Base-by-base conservation (phyloP, 2,888 invertebrate genomes). In the Periphyllus acericola region DNA sequence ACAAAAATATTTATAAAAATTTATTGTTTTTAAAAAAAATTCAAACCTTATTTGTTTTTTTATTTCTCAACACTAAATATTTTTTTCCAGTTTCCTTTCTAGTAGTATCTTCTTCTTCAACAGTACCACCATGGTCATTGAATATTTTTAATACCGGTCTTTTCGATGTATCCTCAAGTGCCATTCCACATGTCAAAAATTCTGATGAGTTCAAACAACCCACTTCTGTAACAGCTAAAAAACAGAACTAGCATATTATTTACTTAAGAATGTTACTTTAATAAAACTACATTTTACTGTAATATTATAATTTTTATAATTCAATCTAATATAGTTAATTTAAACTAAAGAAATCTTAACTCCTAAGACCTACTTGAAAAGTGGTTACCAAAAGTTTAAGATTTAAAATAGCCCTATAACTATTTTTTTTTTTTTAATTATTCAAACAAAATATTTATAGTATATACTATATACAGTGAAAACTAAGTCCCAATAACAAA, bases 21-120 rank as follows among this genome's bases (percentile, higher is more conserved):
- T 36, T 6, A 52, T 40, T 36, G 29, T 40, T 81, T 68, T 29
- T 11, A 52, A 74, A n/a, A n/a, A n/a, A 72, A 52, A 11, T 60
- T 14, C 25, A 71, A 55, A 87, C 87, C 80, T 87, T 66, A n/a
- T 87, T 81, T 14, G 80, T 87, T 46, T 32, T 81, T 66, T 87
- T 87, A 40, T 87, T 72, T 46, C 87, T 80, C 32, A 87, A 81
- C 66, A 87, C 32, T 66, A 87, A 66, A 46, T 81, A 87, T 52
- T 81, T 74, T 66, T 87, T 87, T 32, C 36, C 60, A 19, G 0
- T 46, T 4, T 74, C 81, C 4, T 46, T 87, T 46, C 60, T 87
- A n/a, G n/a, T 60, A 32, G 29, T 32, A 81, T 87, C 87, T 81
- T 87, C 87, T 81, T 81, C 87, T 81, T 87, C 87, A 6, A 87